phyloP scores from a whole-genome alignment of 92 coral and sea anemone species.

The Epizoanthus illoricatus region DNA sequence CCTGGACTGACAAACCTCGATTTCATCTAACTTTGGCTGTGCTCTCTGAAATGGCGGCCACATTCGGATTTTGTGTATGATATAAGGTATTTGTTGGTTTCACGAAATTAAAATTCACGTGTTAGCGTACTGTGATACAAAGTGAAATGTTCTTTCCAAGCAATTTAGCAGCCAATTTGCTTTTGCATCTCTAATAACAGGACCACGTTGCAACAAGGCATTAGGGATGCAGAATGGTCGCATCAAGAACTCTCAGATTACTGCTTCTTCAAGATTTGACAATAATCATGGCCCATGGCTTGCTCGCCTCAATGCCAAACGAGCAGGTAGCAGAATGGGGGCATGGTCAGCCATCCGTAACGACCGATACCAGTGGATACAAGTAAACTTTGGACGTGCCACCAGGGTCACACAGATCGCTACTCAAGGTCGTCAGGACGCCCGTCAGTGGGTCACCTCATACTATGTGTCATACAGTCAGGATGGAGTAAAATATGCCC shows the following conservation, averaged over 20 bases:
- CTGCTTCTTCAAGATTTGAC: conserved; percentile 56
- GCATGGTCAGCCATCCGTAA: conserved; percentile 60
- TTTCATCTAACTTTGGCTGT: too few species aligned
- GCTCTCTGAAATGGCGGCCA: too few species aligned
- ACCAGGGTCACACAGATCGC: conserved; percentile 45
- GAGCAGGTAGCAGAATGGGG: conserved; percentile 54
- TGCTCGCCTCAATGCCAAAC: conserved; percentile 54
- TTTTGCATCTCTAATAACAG: conserved; percentile 1
- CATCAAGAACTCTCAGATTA: conserved; percentile 49
- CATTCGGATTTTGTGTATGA: too few species aligned
- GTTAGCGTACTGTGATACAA: neutral
- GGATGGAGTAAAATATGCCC: conserved; percentile 45
- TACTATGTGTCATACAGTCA: conserved; percentile 52
- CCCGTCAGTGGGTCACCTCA: conserved; percentile 28
- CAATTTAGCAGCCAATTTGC: neutral
- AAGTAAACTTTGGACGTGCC: conserved; percentile 52
- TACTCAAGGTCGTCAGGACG: conserved; percentile 46
- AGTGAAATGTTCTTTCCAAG: neutral
- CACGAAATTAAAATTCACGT: too few species aligned
- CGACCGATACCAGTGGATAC: conserved; percentile 58
- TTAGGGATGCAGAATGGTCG: conserved; percentile 61
- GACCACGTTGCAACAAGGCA: conserved; percentile 61
- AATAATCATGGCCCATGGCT: conserved; percentile 50
- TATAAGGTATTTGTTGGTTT: too few species aligned
- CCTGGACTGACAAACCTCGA: too few species aligned